phyloP scores from a whole-genome alignment of 1,140 invertebrate genomes.

The Psix sp. region DNA sequence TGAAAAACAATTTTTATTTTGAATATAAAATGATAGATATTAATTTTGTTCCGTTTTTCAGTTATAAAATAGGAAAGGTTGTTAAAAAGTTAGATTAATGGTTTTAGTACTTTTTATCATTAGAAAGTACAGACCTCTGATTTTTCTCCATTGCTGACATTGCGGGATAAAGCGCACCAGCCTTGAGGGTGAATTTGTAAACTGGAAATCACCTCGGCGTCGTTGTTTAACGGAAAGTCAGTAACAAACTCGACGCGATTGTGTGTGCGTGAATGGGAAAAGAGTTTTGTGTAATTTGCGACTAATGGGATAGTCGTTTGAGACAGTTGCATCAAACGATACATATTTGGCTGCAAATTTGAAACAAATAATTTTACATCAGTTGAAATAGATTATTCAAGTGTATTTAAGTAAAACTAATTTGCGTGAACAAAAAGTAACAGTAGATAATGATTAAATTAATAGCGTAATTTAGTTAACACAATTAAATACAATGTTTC shows the following conservation, averaged over 20 bases:
- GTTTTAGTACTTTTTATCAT: too few species aligned
- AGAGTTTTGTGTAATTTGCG: conserved; percentile 88
- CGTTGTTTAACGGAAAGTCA: conserved; percentile 91
- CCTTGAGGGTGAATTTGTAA: conserved; percentile 94
- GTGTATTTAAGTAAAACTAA: too few species aligned
- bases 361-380: conserved; percentile 12
- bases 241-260: conserved; percentile 93
- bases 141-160: conserved; percentile 89
- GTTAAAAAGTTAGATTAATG: too few species aligned
- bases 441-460: too few species aligned
- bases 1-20: too few species aligned
- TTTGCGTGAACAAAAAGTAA: too few species aligned
- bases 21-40: too few species aligned
- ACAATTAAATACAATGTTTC: too few species aligned
- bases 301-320: conserved; percentile 87
- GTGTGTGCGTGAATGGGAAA: conserved; percentile 82
- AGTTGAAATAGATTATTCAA: neutral
- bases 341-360: conserved; percentile 87
- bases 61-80: too few species aligned
- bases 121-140: conserved; percentile 84
- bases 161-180: conserved; percentile 91
- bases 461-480: too few species aligned
- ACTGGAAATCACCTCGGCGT: conserved; percentile 93
- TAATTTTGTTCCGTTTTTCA: too few species aligned
- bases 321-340: conserved; percentile 91